phyloP scores from a whole-genome alignment of 1,140 invertebrate genomes.

The Brachionus manjavacas region DNA sequence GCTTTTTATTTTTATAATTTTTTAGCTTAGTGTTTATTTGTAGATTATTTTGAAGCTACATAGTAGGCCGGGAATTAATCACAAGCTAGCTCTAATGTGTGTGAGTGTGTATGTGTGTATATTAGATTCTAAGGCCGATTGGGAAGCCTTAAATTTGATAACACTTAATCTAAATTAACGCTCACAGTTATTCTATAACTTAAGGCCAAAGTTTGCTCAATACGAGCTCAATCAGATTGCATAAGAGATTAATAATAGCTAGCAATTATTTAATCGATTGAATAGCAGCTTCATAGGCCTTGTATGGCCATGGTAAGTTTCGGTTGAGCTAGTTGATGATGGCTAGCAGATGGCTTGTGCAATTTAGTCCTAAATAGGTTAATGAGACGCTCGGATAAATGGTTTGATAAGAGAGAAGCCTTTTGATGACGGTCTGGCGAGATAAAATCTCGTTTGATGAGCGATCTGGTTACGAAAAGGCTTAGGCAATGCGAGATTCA shows the following conservation, averaged over 20 bases:
- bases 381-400: not conserved
- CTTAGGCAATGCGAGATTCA: not conserved
- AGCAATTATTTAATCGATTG: not conserved
- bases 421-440: not conserved
- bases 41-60: not conserved
- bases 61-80: not conserved
- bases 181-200: not conserved
- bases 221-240: not conserved
- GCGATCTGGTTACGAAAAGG: not conserved
- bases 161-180: not conserved
- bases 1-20: not conserved
- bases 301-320: not conserved
- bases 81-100: not conserved
- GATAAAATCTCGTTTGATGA: not conserved
- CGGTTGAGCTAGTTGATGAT: not conserved
- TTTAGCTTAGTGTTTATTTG: constrained; percentile 10
- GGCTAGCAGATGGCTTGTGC: not conserved
- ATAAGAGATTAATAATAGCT: not conserved
- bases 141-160: not conserved
- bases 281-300: not conserved
- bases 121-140: not conserved
- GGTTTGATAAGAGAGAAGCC: not conserved
- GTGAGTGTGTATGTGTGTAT: not conserved
- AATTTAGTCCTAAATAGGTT: not conserved
- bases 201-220: not conserved